Evolutionary conservation across 2,797 vertebrate species (phyloP).

Genomic region (Enteromius anoplus): DNA sequence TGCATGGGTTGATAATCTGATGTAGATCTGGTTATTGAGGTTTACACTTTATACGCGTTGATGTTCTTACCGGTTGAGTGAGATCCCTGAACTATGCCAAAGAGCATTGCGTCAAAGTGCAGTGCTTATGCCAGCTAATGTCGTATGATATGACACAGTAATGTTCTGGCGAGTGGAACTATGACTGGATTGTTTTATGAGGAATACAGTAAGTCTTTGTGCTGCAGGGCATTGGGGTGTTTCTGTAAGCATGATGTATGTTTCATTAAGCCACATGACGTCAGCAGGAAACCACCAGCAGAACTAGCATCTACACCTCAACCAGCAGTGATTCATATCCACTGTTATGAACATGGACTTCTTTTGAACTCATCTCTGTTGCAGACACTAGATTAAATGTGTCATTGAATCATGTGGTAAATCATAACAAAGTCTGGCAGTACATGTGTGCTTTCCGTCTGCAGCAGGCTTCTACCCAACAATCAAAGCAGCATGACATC

Average conservation of each 20-base stretch:
- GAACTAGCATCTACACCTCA: neutral
- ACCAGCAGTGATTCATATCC: constrained; percentile 10
- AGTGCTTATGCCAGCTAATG: neutral
- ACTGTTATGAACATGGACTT: neutral
- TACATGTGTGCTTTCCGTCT: neutral
- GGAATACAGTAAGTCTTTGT: neutral
- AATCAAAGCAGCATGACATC: no score
- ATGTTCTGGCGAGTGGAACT: neutral
- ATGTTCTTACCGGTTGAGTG: neutral
- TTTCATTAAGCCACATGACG: neutral
- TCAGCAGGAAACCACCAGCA: constrained; percentile 1
- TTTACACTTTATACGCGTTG: neutral
- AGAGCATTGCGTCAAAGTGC: neutral
- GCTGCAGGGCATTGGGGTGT: constrained; percentile 11
- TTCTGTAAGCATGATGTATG: neutral
- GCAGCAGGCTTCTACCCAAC: no score
- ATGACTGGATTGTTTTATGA: neutral
- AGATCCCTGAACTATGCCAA: neutral
- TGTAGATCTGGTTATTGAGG: neutral
- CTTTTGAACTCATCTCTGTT: constrained; percentile 6
- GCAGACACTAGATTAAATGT: neutral
- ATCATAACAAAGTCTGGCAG: neutral
- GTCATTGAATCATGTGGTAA: neutral
- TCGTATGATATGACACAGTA: constrained; percentile 7
- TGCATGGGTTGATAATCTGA: neutral